These are phyloP conservation scores for Ctenicera cuprea DNA, from an alignment of 2,888 invertebrate species.

Conservation along the genomic window DNA sequence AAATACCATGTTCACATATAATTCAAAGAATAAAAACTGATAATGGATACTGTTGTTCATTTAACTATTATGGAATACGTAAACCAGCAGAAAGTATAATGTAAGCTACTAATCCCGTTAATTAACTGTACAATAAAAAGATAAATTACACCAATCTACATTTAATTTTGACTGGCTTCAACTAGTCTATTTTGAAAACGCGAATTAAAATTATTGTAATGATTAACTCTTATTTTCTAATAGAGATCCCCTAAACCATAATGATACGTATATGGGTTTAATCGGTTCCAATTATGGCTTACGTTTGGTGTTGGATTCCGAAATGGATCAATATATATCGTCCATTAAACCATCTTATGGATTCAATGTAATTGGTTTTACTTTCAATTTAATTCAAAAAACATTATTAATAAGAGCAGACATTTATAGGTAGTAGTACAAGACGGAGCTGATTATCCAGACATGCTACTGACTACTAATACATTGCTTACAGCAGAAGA, in stretches of 20 bases:
- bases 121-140: too few relatives aligned
- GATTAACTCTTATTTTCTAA: too few relatives aligned
- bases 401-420: neutral
- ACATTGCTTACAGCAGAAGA: slow-evolving; percentile 69
- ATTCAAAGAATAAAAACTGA: slow-evolving; percentile 73
- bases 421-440: slow-evolving; percentile 42
- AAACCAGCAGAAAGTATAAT: too few relatives aligned
- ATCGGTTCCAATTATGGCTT: slow-evolving; percentile 32
- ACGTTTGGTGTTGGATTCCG: slow-evolving; percentile 58
- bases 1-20: slow-evolving; percentile 72
- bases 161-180: too few relatives aligned
- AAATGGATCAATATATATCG: slow-evolving; percentile 61
- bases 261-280: too few relatives aligned
- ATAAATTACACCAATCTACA: too few relatives aligned
- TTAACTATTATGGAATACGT: slow-evolving; percentile 67
- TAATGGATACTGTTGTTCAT: slow-evolving; percentile 76
- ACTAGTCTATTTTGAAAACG: too few relatives aligned
- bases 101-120: too few relatives aligned
- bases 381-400: too few relatives aligned
- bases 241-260: too few relatives aligned
- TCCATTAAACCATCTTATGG: slow-evolving; percentile 33
- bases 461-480: slow-evolving; percentile 71
- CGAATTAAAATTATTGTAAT: too few relatives aligned
- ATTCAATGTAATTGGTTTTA: slow-evolving; percentile 30
- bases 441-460: slow-evolving; percentile 65